Percentiles rank a stretch among this genome's conserved stretches.
phyloP scores from a whole-genome alignment of 2,888 invertebrate genomes.

The Therioaphis trifolii region DNA sequence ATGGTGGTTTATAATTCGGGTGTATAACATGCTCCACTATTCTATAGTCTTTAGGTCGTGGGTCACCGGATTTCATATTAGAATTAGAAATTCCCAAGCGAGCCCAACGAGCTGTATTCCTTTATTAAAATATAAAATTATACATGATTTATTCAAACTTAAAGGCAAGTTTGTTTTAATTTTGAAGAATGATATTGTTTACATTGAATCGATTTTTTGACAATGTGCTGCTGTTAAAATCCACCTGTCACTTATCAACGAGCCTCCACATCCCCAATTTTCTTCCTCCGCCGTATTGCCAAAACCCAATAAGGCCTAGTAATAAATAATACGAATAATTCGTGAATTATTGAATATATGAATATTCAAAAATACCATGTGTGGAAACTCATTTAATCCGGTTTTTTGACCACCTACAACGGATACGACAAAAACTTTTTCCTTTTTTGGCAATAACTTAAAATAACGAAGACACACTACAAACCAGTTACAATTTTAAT shows the following conservation, averaged over 20 bases:
- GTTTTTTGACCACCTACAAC: background rate
- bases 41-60: conserved; percentile 71
- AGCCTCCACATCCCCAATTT: conserved; percentile 69
- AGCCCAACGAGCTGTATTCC: conserved; percentile 69
- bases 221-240: conserved; percentile 71
- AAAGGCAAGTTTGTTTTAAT: too few species aligned
- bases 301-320: conserved; percentile 37
- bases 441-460: background rate
- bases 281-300: background rate
- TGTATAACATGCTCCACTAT: conserved; percentile 71
- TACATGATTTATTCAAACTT: background rate
- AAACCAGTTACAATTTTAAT: too few species aligned
- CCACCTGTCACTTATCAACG: conserved; percentile 69
- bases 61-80: conserved; percentile 70
- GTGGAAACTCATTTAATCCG: conserved; percentile 37
- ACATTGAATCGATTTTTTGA: background rate
- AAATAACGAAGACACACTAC: conserved; percentile 16
- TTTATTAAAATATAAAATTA: conserved; percentile 12
- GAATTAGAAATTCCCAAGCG: conserved; percentile 53
- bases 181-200: background rate
- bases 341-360: too few species aligned
- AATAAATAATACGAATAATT: background rate
- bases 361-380: conserved; percentile 41
- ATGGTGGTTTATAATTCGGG: conserved; percentile 73
- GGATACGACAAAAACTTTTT: too few species aligned